A percentile compares a stretch with the other conserved stretches of the same genome.
These are phyloP conservation scores for Falco rusticolus DNA, from an alignment of 2,797 vertebrate genomes.

Conservation along the genomic window DNA sequence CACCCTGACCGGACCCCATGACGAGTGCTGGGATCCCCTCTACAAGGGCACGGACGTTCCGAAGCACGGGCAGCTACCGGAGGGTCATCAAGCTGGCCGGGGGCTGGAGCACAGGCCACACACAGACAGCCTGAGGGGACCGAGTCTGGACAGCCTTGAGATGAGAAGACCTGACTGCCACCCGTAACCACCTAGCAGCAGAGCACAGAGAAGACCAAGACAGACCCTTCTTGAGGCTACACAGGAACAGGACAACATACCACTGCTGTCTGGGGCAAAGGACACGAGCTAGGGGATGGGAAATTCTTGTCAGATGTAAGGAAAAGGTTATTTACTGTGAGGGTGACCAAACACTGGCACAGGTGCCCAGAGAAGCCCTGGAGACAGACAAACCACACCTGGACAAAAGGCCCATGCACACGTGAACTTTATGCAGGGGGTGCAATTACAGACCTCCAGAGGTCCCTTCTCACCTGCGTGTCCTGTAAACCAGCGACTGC, in stretches of 20 bases:
- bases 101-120: rapidly evolving
- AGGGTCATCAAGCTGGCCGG: background rate
- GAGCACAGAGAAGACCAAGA: background rate
- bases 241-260: rapidly evolving
- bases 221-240: background rate
- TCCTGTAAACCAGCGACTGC: background rate
- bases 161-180: background rate
- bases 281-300: background rate
- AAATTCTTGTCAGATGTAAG: background rate
- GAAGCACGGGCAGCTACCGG: background rate
- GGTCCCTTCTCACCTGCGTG: background rate
- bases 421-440: background rate
- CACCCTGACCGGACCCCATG: rapidly evolving
- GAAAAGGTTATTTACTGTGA: background rate
- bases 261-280: background rate
- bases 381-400: background rate
- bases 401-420: background rate
- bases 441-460: background rate
- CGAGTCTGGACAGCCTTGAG: background rate
- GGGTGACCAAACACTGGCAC: background rate
- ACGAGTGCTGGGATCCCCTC: background rate
- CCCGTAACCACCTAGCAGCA: background rate
- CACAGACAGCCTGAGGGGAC: background rate
- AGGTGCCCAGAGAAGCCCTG: background rate
- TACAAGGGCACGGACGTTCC: rapidly evolving